Conservation (phyloP, 2,113 vertebrate species). For the Urocolius indicus region DNA sequence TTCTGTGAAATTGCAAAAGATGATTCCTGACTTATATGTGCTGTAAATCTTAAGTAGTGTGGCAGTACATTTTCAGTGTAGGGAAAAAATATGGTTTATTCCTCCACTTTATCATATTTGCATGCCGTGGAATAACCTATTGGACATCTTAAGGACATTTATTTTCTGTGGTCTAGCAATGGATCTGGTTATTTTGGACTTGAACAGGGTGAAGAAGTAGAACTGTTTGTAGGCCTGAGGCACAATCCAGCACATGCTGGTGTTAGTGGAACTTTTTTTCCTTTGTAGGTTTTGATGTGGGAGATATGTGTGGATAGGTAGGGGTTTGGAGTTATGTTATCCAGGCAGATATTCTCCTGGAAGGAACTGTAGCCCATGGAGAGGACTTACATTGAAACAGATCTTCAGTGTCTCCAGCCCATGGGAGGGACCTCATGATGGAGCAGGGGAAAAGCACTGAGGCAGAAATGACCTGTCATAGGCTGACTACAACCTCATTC, state of each 20-base stretch:
- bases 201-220: neutral
- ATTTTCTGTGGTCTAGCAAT: neutral
- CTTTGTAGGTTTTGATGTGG: neutral
- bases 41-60: neutral
- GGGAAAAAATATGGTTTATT: neutral
- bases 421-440: fast-evolving
- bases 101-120: neutral
- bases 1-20: neutral
- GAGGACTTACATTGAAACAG: neutral
- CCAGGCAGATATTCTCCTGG: neutral
- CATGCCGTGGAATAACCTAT: neutral
- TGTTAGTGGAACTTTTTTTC: neutral
- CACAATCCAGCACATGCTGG: neutral
- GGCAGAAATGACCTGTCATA: neutral
- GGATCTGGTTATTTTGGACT: neutral
- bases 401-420: neutral
- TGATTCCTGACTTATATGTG: neutral
- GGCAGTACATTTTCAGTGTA: neutral
- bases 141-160: neutral
- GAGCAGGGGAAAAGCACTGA: neutral
- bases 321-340: neutral
- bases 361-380: neutral
- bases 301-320: too few species aligned
- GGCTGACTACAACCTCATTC: neutral
- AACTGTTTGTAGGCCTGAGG: neutral